Evolutionary conservation across 2,888 invertebrate genomes (phyloP), one percentile per base, ranked within the genome.

Genomic region (Ditylenchus weischeri): DNA sequence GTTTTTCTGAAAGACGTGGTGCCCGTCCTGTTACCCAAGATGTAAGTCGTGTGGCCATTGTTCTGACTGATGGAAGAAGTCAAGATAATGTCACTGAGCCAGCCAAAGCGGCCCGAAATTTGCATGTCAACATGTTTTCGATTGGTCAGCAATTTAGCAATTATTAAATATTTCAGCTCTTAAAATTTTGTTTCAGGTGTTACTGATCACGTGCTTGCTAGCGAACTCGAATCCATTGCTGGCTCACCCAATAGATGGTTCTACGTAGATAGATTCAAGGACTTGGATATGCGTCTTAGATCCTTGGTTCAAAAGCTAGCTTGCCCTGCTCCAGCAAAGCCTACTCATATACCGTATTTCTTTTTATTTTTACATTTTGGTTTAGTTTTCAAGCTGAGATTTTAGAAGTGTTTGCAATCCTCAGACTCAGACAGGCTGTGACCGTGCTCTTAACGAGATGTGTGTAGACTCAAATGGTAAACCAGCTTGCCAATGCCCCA

Each of bases 51-150:
- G 79, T 85, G 1, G 84, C 83, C 15, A 81, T 85, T 49, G 83
- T 85, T 8, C 80, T 85, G 43, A 84, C 84, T 0, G 84, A 85
- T 69, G 85, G 84, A 8, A 71, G 83, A 29, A 84, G 84, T 38
- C 83, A 83, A 68, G 83, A 83, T 66, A 76, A 80, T 61, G 84
- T 85, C 5, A 79, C 82, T n/a, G 70, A 70, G 35, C 80, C 83
- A 48, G 83, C 85, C 4, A 76, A 72, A 38, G 60, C 74, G n/a
- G 83, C 84, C 0, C 72, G 82, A 13, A 69, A 76, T n/a, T 64
- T 61, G 19, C 48, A 69, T 49, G 68, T 77, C 21, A 74, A 73
- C 62, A 72, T 65, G 48, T 82, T 84, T 65, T 82, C 83, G 13
- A 83, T 85, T 49, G 84, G 84, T 7, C 19, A 62, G 43, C 8